Evolutionary conservation across 1,140 invertebrate genomes (phyloP).

Genomic region (Zaprionus taronus): DNA sequence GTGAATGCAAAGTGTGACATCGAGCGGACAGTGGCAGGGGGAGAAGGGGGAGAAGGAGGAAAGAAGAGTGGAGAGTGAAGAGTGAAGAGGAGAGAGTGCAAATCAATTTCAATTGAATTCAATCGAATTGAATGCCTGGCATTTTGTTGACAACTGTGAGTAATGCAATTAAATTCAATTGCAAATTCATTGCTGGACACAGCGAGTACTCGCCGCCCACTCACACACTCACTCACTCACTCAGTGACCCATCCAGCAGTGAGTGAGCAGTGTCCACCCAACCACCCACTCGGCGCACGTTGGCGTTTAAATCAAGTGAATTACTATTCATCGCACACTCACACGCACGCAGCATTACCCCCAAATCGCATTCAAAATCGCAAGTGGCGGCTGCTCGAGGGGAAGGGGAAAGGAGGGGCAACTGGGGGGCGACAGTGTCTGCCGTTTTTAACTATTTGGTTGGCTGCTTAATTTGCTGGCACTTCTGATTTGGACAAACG

Average conservation of each 20-base stretch:
- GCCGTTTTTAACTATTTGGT: constrained; percentile 55
- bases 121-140: constrained; percentile 78
- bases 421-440: constrained; percentile 10
- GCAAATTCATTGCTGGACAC: constrained; percentile 69
- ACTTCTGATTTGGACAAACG: constrained; percentile 27
- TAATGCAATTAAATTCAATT: constrained; percentile 82
- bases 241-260: neutral
- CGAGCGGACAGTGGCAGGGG: constrained; percentile 25
- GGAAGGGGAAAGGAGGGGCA: constrained; percentile 2
- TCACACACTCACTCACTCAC: neutral
- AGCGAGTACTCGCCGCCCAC: constrained; percentile 11
- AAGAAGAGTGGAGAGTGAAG: neutral
- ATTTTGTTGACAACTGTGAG: constrained; percentile 81
- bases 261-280: no score
- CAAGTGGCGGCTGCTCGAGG: constrained; percentile 11
- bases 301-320: constrained; percentile 69
- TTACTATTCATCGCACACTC: constrained; percentile 69
- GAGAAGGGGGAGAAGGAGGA: neutral
- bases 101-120: constrained; percentile 80
- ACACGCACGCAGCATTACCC: constrained; percentile 14
- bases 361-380: neutral
- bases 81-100: constrained; percentile 33
- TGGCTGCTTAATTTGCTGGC: constrained; percentile 59
- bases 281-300: constrained; percentile 34
- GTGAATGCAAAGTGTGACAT: constrained; percentile 72